These are phyloP conservation scores for Pyrgilauda ruficollis DNA, from an alignment of 2,113 vertebrate species.

Conservation along the genomic window DNA sequence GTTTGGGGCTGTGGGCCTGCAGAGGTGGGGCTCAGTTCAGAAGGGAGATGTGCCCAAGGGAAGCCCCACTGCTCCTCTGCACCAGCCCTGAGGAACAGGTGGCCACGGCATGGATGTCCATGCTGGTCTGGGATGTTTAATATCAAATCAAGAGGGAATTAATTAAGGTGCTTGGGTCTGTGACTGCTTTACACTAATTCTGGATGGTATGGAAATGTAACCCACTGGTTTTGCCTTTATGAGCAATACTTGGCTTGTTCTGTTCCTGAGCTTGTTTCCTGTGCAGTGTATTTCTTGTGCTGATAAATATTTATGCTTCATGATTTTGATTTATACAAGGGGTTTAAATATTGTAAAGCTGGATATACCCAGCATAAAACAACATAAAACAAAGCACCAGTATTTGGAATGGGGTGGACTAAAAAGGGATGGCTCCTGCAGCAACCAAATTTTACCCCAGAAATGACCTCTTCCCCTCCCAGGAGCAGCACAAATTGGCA, in stretches of 20 bases:
- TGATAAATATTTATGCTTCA: slow-evolving; percentile 59
- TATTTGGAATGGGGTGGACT: background rate
- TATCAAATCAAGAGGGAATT: background rate
- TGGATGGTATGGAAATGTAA: background rate
- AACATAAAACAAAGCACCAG: slow-evolving; percentile 18
- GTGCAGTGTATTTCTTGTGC: slow-evolving; percentile 45
- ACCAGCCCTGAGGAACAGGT: background rate
- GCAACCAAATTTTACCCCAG: background rate
- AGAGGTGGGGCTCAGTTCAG: background rate
- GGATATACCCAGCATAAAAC: background rate
- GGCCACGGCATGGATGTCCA: rapidly evolving
- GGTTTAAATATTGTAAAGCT: slow-evolving; percentile 51
- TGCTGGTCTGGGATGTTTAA: background rate
- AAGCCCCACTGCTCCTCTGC: background rate
- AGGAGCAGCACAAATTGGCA: background rate
- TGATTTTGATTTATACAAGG: slow-evolving; percentile 62
- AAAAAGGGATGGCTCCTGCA: background rate
- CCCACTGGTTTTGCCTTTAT: background rate
- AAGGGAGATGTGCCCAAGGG: background rate
- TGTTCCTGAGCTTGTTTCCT: slow-evolving; percentile 8
- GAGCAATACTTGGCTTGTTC: slow-evolving; percentile 18
- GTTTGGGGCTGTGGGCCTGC: background rate
- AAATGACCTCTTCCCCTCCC: background rate
- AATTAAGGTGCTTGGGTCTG: background rate
- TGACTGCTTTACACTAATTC: background rate